These are phyloP conservation scores for Seriola rivoliana DNA, from an alignment of 2,113 vertebrate genomes.

Conservation along the genomic window DNA sequence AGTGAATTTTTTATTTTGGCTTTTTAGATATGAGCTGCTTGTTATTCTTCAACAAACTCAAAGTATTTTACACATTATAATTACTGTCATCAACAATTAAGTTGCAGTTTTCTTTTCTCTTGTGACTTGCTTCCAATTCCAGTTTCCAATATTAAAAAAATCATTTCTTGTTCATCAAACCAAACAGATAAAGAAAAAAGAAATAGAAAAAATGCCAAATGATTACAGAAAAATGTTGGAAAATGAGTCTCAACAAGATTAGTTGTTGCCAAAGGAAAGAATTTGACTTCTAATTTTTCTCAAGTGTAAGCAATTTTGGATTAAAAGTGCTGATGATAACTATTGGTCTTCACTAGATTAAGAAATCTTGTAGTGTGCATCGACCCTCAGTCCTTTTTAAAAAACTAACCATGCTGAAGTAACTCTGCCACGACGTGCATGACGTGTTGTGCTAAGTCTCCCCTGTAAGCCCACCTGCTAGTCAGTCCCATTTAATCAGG, in stretches of 20 bases:
- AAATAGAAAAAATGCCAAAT: too few relatives aligned
- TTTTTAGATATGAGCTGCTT: background rate
- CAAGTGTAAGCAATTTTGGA: background rate
- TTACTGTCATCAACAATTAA: background rate
- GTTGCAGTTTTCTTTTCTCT: too few relatives aligned
- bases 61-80: background rate
- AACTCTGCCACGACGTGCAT: conserved; percentile 71
- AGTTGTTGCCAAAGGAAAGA: background rate
- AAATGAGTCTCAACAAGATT: background rate
- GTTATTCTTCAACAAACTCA: background rate
- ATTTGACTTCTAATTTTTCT: background rate
- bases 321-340: background rate
- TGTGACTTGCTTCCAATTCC: background rate
- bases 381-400: background rate
- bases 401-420: conserved; percentile 72
- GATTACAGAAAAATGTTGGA: too few relatives aligned
- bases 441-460: conserved; percentile 45
- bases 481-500: conserved; percentile 16
- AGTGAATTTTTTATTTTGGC: too few relatives aligned
- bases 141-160: too few relatives aligned
- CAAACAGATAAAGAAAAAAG: too few relatives aligned
- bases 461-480: conserved; percentile 41
- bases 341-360: background rate
- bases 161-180: too few relatives aligned
- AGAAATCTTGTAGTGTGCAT: conserved; percentile 65